phyloP scores from a whole-genome alignment of 2,888 invertebrate species.

The Callimorpha dominula region DNA sequence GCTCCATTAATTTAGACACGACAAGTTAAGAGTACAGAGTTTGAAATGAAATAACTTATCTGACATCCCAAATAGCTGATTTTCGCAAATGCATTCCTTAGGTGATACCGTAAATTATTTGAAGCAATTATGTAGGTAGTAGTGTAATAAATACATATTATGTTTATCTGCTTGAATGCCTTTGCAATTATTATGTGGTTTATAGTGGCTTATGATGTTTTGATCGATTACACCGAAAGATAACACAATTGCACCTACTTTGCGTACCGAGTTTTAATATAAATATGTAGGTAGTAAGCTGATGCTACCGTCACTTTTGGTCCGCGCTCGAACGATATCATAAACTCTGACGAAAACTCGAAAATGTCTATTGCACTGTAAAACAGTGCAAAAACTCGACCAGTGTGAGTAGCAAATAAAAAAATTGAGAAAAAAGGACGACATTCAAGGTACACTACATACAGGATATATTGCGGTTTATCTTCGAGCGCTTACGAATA shows the following conservation, averaged over 20 bases:
- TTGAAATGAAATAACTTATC: neutral
- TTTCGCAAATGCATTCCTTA: neutral
- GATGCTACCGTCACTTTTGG: neutral
- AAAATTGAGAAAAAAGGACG: no score
- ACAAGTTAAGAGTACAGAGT: neutral
- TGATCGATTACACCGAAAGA: no score
- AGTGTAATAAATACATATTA: neutral
- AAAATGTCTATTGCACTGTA: no score
- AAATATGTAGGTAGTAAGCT: neutral
- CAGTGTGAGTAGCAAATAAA: no score
- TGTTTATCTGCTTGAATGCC: neutral
- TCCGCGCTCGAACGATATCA: neutral
- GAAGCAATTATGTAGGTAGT: neutral
- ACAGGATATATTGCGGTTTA: neutral
- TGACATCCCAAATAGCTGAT: neutral
- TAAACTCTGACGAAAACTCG: neutral
- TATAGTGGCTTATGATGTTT: neutral
- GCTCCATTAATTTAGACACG: neutral
- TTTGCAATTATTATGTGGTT: neutral
- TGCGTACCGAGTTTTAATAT: neutral
- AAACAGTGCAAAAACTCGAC: no score
- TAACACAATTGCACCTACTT: no score
- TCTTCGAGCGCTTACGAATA: neutral
- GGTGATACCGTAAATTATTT: neutral
- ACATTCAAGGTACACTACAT: neutral